A percentile compares a stretch with the other conserved stretches of the same genome.
phyloP scores from a whole-genome alignment of 2,888 invertebrate species.

The Acrobasis repandana region DNA sequence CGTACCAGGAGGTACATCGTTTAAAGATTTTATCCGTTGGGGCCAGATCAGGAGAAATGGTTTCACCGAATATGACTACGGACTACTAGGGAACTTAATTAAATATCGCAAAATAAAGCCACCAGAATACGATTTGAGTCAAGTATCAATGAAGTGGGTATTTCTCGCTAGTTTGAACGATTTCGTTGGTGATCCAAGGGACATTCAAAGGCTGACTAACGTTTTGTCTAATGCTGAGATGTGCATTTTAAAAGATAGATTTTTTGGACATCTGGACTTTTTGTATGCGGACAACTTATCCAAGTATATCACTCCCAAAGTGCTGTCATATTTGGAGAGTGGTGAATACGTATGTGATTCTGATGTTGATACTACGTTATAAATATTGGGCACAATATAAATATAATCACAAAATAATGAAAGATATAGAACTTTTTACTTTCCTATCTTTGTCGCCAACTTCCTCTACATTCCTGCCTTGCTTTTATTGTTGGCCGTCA shows the following conservation, averaged over 20 bases:
- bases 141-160: slow-evolving; percentile 36
- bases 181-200: slow-evolving; percentile 38
- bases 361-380: background rate
- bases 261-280: slow-evolving; percentile 47
- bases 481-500: too few relatives aligned
- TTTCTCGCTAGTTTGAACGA: slow-evolving; percentile 42
- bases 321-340: slow-evolving; percentile 35
- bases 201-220: slow-evolving; percentile 33
- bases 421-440: too few relatives aligned
- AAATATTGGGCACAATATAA: too few relatives aligned
- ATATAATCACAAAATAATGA: too few relatives aligned
- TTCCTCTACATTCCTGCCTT: too few relatives aligned
- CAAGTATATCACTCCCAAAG: slow-evolving; percentile 40
- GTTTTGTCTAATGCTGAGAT: slow-evolving; percentile 32
- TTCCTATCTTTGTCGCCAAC: too few relatives aligned
- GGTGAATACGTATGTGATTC: slow-evolving; percentile 19
- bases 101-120: slow-evolving; percentile 36
- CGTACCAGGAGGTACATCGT: slow-evolving; percentile 43
- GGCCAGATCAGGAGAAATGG: slow-evolving; percentile 42
- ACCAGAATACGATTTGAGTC: slow-evolving; percentile 38
- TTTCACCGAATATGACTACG: slow-evolving; percentile 42
- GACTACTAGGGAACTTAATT: slow-evolving; percentile 31
- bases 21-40: slow-evolving; percentile 41
- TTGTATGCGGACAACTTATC: slow-evolving; percentile 43
- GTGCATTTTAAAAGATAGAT: slow-evolving; percentile 42